These are phyloP conservation scores for Falcaria lacertinaria DNA, from an alignment of 2,888 invertebrate genomes.

Conservation along the genomic window DNA sequence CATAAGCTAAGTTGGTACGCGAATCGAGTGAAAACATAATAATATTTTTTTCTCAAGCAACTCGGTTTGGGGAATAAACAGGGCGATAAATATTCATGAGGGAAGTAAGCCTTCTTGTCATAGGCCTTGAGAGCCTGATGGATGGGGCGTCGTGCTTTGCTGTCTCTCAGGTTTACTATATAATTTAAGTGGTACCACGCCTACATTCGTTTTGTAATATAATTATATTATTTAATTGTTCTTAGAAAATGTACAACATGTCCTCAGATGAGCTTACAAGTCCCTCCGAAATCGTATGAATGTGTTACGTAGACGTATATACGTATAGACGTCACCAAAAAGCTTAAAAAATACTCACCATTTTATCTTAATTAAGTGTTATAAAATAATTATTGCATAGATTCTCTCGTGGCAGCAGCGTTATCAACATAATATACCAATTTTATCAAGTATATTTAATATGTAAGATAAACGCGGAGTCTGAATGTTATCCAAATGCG, in stretches of 20 bases:
- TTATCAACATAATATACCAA: conserved; percentile 10
- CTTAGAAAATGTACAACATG: too few relatives aligned
- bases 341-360: too few relatives aligned
- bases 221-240: neutral
- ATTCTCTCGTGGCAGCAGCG: neutral
- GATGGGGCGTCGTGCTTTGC: conserved; percentile 55
- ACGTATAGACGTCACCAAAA: too few relatives aligned
- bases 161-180: conserved; percentile 25
- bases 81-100: conserved; percentile 70
- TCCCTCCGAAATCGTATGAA: too few relatives aligned
- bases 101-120: conserved; percentile 69
- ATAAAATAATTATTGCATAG: neutral
- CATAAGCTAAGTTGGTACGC: conserved; percentile 24
- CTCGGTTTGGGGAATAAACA: conserved; percentile 54
- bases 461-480: conserved; percentile 31
- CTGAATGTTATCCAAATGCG: conserved; percentile 35
- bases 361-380: neutral
- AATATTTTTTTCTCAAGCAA: conserved; percentile 42
- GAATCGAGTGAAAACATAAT: conserved; percentile 38
- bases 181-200: conserved; percentile 6
- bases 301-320: too few relatives aligned
- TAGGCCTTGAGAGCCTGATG: conserved; percentile 67
- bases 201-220: conserved; percentile 1
- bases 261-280: too few relatives aligned
- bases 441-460: conserved; percentile 17